A percentile compares a stretch with the other conserved stretches of the same genome.
Evolutionary conservation across 2,797 vertebrate genomes (phyloP).

Genomic region (Dendrocincla tyrannina): DNA sequence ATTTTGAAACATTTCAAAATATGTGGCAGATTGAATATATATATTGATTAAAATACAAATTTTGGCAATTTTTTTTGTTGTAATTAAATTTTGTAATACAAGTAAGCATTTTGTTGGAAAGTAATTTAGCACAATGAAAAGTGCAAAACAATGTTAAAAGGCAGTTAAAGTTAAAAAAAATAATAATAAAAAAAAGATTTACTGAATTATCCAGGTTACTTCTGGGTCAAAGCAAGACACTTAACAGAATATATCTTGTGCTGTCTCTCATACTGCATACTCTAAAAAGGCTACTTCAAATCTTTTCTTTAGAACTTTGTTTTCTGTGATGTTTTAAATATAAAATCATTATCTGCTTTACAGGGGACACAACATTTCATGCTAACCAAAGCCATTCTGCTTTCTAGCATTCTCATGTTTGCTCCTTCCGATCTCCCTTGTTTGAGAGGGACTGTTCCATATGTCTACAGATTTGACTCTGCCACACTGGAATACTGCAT

Average conservation of each 20-base stretch:
- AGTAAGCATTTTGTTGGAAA: neutral
- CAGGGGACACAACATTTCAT: neutral
- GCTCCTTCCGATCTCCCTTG: neutral
- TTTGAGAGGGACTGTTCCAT: neutral
- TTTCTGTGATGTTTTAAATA: neutral
- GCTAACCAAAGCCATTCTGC: neutral
- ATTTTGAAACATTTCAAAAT: neutral
- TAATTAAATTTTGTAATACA: neutral
- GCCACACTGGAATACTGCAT: rapidly evolving
- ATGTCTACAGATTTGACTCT: neutral
- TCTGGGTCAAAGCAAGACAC: neutral
- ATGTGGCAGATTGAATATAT: neutral
- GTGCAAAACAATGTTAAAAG: neutral
- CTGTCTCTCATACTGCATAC: neutral
- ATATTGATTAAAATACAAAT: neutral
- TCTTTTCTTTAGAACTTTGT: neutral
- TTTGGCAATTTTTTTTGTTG: neutral
- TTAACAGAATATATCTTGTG: neutral
- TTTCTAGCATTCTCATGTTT: neutral
- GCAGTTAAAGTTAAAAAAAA: neutral
- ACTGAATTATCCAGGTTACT: neutral
- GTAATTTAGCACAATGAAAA: neutral
- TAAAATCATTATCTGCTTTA: neutral
- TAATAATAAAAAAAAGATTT: neutral
- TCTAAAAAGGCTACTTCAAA: neutral